Evolutionary conservation across 2,888 invertebrate genomes (phyloP).

Genomic region (Aproaerema taeniolella): DNA sequence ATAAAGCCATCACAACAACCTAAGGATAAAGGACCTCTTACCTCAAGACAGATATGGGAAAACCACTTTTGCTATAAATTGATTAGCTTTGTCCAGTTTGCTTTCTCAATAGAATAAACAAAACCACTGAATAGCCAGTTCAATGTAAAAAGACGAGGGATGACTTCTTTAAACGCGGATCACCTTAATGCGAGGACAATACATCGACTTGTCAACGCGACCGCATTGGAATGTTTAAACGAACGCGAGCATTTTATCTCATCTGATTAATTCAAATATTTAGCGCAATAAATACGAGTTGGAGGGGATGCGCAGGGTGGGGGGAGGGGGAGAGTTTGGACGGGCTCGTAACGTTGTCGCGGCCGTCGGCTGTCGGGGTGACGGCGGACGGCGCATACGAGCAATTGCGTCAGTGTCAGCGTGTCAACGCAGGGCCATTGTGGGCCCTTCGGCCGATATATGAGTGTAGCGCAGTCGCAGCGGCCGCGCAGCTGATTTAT

Average conservation of each 20-base stretch:
- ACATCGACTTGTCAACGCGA: constrained; percentile 73
- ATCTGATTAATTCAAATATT: constrained; percentile 77
- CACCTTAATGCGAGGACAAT: constrained; percentile 60
- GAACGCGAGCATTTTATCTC: constrained; percentile 71
- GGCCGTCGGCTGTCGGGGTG: constrained; percentile 39
- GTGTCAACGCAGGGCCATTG: constrained; percentile 63
- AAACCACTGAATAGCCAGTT: constrained; percentile 22
- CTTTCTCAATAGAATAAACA: constrained; percentile 18
- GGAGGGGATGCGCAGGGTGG: constrained; percentile 30
- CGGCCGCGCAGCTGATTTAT: constrained; percentile 66
- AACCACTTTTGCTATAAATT: no score
- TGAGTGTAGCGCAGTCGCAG: constrained; percentile 46
- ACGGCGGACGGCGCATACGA: constrained; percentile 56
- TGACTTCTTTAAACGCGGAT: constrained; percentile 54
- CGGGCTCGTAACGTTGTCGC: constrained; percentile 35
- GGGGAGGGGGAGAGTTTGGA: constrained; percentile 31
- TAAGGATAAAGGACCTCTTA: constrained; percentile 19
- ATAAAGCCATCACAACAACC: constrained; percentile 52
- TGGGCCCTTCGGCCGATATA: constrained; percentile 59
- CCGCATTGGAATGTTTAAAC: constrained; percentile 72
- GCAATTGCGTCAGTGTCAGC: constrained; percentile 69
- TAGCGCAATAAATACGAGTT: constrained; percentile 69
- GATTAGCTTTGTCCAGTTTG: no score
- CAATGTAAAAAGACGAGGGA: constrained; percentile 45
- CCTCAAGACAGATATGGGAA: constrained; percentile 15